Conservation (phyloP, 2,797 vertebrate genomes). For the Myotis myotis region DNA sequence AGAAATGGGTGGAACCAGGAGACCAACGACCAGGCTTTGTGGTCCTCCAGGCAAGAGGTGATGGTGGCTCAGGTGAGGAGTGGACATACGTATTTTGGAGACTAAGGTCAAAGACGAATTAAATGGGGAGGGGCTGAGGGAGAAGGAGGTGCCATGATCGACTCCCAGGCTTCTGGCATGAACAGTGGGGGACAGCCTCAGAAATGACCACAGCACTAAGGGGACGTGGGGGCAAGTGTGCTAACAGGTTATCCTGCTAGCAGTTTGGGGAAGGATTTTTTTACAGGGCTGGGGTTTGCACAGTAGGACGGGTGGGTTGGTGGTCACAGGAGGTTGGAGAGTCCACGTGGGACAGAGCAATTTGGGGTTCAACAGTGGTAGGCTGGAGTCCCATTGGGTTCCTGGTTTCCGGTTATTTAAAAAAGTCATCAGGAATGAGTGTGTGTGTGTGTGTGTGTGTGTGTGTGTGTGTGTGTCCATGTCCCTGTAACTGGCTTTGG, state of each 20-base stretch:
- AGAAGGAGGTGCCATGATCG: accelerated
- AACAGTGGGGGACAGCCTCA: background rate
- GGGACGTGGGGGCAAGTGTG: accelerated
- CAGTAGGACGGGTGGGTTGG: background rate
- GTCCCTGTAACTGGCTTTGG: background rate
- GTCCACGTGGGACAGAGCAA: background rate
- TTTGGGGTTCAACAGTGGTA: background rate
- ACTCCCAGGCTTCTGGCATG: background rate
- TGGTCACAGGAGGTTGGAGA: background rate
- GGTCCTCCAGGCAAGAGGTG: background rate
- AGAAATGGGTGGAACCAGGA: background rate
- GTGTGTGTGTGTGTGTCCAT: background rate
- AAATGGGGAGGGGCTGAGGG: background rate
- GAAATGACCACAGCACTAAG: background rate
- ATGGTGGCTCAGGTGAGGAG: background rate
- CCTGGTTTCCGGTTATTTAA: background rate
- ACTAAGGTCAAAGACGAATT: background rate
- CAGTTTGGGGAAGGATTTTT: background rate
- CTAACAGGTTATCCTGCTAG: background rate
- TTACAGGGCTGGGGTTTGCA: background rate
- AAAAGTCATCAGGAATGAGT: background rate
- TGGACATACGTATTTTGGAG: background rate
- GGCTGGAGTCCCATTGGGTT: background rate
- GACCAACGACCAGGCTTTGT: background rate
- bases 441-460: background rate